phyloP scores from a whole-genome alignment of 2,888 invertebrate genomes.

The Endotricha flammealis region DNA sequence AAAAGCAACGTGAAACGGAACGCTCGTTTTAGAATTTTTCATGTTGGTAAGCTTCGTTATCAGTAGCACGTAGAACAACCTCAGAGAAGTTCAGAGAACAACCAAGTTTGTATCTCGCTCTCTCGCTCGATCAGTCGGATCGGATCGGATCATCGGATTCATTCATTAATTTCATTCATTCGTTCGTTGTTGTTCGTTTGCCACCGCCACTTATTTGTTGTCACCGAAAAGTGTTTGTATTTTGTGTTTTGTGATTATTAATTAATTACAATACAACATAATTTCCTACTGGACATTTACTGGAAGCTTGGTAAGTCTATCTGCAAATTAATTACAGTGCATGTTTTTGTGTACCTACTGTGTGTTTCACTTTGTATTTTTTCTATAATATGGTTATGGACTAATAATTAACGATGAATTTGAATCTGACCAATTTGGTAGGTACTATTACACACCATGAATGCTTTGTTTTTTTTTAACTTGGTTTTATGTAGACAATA shows the following conservation, averaged over 20 bases:
- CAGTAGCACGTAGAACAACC: no score
- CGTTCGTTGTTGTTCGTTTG: background rate
- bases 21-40: background rate
- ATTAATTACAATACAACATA: conserved; percentile 4
- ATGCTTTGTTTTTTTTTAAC: conserved; percentile 2
- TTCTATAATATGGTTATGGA: conserved; percentile 2
- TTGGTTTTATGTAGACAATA: conserved; percentile 2
- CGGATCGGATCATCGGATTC: background rate
- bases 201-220: background rate
- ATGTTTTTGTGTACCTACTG: conserved; percentile 3
- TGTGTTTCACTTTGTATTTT: conserved; percentile 2
- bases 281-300: no score
- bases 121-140: background rate
- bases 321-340: conserved; percentile 1
- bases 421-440: conserved; percentile 1
- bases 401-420: conserved; percentile 5
- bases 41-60: background rate
- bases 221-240: background rate
- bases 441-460: conserved; percentile 3
- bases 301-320: conserved; percentile 1
- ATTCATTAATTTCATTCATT: background rate
- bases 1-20: conserved; percentile 1
- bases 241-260: background rate
- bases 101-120: no score
- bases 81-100: no score